Evolutionary conservation across 2,113 vertebrate species (phyloP), one percentile per base, ranked within the genome.

Genomic region (Alectura lathami): DNA sequence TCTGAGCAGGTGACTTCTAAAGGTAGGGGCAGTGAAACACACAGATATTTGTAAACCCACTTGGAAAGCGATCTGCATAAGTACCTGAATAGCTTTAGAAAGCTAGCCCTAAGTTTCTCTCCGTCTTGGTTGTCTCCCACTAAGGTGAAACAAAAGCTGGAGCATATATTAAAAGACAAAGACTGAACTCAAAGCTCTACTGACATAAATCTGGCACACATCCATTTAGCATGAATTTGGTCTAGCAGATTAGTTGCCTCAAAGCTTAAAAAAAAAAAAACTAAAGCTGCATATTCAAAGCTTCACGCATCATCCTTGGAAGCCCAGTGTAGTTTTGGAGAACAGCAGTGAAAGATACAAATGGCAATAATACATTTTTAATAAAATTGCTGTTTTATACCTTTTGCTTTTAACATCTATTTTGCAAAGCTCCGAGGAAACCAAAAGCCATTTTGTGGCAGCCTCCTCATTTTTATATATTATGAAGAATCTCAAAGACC

Each of bases 301-400:
- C 68, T 50, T 85, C 60, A 51, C 84, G n/a, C 26, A 75, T 81
- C 56, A 91, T 86, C 59, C 56, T 88, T 83, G 85, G 67, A 94
- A 95, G 79, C 60, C 40, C 8, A 5, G 54, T 9, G 51, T 64
- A 70, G 56, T 74, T 68, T 62, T 89, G 36, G 21, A 89, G 47
- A 93, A 86, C 38, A 74, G 59, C 47, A 60, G 40, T 74, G 85
- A 93, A 93, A 94, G 74, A 72, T 80, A 80, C 59, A 92, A 92
- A 92, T 82, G 50, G 26, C 59, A 94, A 50, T 57, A 79, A 96
- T 81, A 51, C 36, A 88, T 90, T 96, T 94, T 96, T 93, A 94
- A 91, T 96, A 91, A 85, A 97, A 95, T 45, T n/a, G 60, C 76
- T 38, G 40, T 1, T 86, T 91, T 94, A 96, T 95, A 96, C 94